Evolutionary conservation across 37 sponge, comb jelly and placozoan genomes (phyloP).

Genomic region (Halisarca cf. caerulea): DNA sequence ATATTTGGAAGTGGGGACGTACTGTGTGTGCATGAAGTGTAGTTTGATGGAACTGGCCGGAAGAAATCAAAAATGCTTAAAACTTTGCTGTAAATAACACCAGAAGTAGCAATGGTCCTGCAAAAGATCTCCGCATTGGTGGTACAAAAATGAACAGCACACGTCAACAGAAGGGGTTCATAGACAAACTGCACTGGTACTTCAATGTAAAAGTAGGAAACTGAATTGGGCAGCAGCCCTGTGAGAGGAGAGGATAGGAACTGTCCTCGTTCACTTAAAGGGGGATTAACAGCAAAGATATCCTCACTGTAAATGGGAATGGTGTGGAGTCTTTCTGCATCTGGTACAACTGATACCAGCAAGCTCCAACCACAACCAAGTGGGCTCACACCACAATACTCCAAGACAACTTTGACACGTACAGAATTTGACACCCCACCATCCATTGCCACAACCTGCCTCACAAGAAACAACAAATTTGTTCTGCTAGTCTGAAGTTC

Average conservation of each 20-base stretch:
- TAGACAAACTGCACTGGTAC: background rate
- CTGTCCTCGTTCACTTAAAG: no score
- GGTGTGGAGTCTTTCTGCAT: background rate
- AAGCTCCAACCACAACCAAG: slow-evolving; percentile 33
- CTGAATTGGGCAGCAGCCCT: background rate
- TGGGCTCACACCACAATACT: background rate
- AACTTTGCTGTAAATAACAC: no score
- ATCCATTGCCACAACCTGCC: background rate
- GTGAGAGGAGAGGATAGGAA: background rate
- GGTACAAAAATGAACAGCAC: background rate
- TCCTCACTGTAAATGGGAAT: background rate
- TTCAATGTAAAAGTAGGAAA: background rate
- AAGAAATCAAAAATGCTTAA: no score
- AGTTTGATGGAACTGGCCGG: no score
- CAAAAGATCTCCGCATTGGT: no score
- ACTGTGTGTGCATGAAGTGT: no score
- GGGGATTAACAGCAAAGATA: no score
- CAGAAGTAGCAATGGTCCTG: no score
- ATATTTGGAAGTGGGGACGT: no score
- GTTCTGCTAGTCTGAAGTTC: background rate
- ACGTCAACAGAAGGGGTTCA: background rate
- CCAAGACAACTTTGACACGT: background rate
- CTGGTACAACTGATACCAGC: background rate
- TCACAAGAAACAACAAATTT: background rate
- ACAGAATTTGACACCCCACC: background rate